Percentiles rank a stretch among this genome's conserved stretches.
Conservation (phyloP, 2,113 vertebrate genomes). For the Equus przewalskii region DNA sequence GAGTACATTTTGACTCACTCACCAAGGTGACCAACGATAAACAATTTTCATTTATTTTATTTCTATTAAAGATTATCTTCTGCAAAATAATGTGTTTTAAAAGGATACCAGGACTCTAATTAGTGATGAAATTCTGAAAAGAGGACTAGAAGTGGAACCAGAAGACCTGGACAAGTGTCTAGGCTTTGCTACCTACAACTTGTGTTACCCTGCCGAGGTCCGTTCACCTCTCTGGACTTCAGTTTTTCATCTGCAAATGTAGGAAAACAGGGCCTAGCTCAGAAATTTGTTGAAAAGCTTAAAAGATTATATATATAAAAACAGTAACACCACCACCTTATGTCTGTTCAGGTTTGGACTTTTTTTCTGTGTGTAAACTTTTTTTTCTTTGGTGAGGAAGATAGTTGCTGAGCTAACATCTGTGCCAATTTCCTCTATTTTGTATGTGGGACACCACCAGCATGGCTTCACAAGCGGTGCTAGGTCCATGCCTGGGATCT, state of each 20-base stretch:
- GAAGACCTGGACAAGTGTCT: neutral
- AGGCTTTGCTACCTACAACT: neutral
- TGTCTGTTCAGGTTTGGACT: neutral
- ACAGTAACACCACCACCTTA: neutral
- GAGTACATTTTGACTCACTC: neutral
- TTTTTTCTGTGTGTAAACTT: neutral
- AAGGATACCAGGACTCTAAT: neutral
- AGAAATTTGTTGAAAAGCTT: neutral
- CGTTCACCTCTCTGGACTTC: neutral
- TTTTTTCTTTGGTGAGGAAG: neutral
- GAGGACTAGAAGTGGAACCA: neutral
- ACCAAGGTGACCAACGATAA: neutral
- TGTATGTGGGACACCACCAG: no score
- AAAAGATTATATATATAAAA: neutral
- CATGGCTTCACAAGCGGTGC: no score
- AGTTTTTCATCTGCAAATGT: neutral
- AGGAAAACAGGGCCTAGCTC: neutral
- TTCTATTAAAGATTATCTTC: slow-evolving; percentile 26
- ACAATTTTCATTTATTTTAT: slow-evolving; percentile 47
- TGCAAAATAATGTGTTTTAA: slow-evolving; percentile 47
- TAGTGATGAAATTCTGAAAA: neutral
- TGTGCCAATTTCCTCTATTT: no score
- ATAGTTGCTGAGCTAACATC: no score
- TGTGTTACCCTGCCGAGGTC: neutral
- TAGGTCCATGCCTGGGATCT: no score